Conservation (phyloP, 2,888 invertebrate species). For the Hirtodrosophila histrioides region DNA sequence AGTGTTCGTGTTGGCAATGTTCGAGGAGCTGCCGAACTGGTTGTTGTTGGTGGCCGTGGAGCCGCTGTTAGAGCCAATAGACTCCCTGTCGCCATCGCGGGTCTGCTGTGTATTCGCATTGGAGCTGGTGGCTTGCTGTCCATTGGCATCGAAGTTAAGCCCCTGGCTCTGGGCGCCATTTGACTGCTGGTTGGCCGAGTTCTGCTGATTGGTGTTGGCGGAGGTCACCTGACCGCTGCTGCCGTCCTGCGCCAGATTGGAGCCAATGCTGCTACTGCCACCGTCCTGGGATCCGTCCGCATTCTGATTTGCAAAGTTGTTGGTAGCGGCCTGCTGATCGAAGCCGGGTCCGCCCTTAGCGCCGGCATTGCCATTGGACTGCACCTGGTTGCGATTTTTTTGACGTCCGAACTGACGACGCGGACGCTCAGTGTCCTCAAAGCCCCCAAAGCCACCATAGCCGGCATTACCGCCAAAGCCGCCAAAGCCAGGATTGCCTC, state of each 20-base stretch:
- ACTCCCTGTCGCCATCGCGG: constrained; percentile 54
- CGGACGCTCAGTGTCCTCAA: constrained; percentile 25
- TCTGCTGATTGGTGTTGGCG: constrained; percentile 81
- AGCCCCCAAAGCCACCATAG: constrained; percentile 14
- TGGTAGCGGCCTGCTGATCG: constrained; percentile 81
- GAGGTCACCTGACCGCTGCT: constrained; percentile 81
- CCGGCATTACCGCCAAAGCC: constrained; percentile 12
- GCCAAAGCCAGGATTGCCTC: constrained; percentile 1
- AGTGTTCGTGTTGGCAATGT: constrained; percentile 80
- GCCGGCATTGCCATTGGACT: constrained; percentile 65
- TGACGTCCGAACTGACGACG: constrained; percentile 51
- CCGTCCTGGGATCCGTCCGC: constrained; percentile 51
- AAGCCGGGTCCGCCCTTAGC: constrained; percentile 68
- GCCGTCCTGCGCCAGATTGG: constrained; percentile 82
- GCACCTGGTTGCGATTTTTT: constrained; percentile 41
- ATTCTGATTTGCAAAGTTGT: constrained; percentile 71
- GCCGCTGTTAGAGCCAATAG: constrained; percentile 73
- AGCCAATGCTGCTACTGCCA: constrained; percentile 82
- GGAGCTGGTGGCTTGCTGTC: constrained; percentile 79
- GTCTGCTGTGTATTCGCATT: constrained; percentile 80
- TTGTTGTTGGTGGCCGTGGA: constrained; percentile 75
- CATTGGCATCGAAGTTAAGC: constrained; percentile 74
- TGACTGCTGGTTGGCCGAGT: constrained; percentile 44
- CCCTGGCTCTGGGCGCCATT: constrained; percentile 83
- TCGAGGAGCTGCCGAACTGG: constrained; percentile 70